Percentiles rank a stretch among this genome's conserved stretches.
phyloP scores from a whole-genome alignment of 2,888 invertebrate species.

The Andrena minutula region DNA sequence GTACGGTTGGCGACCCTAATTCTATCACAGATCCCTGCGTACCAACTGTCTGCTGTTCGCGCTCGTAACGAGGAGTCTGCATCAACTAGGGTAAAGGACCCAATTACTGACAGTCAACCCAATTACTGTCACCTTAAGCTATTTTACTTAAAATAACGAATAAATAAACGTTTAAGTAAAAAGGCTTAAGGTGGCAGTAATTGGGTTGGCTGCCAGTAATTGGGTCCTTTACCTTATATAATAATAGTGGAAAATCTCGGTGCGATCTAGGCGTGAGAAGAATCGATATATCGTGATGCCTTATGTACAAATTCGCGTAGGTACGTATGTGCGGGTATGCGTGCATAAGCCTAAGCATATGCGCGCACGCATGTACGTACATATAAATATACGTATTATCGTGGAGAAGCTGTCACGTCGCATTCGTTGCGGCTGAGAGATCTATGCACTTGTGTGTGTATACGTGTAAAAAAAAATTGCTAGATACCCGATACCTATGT shows the following conservation, averaged over 20 bases:
- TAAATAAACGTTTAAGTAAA: too few species aligned
- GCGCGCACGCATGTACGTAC: constrained; percentile 14
- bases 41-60: too few species aligned
- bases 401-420: constrained; percentile 27
- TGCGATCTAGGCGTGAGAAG: constrained; percentile 37
- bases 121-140: too few species aligned
- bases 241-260: not conserved
- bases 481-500: constrained; percentile 65
- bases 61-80: not conserved
- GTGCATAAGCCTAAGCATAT: not conserved
- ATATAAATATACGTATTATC: constrained; percentile 29
- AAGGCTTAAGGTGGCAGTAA: too few species aligned
- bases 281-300: constrained; percentile 67
- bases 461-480: constrained; percentile 67
- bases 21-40: too few species aligned
- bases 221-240: too few species aligned
- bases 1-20: too few species aligned
- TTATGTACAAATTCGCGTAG: constrained; percentile 74
- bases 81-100: too few species aligned
- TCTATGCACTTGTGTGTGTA: constrained; percentile 61
- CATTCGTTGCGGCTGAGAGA: constrained; percentile 28
- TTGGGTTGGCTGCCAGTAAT: too few species aligned
- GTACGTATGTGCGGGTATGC: constrained; percentile 23
- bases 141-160: too few species aligned
- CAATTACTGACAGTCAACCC: too few species aligned